Evolutionary conservation across 2,888 invertebrate genomes (phyloP).

Genomic region (Drosophila trichaetosa): DNA sequence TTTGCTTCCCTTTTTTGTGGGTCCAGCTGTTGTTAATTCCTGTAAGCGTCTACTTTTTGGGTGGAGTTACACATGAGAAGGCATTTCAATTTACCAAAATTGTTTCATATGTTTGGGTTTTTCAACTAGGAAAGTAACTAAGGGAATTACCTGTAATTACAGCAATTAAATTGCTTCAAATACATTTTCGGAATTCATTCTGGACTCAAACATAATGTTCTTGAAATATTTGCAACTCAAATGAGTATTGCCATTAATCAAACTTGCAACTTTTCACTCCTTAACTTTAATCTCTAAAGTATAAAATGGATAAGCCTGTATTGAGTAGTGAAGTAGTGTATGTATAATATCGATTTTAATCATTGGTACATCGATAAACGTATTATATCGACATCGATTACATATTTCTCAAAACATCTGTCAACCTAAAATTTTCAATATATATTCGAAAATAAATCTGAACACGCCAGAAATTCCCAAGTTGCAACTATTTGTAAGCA

Average conservation of each 20-base stretch:
- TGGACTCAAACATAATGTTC: not conserved
- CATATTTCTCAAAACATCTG: not conserved
- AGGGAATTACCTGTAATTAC: not conserved
- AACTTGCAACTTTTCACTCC: not conserved
- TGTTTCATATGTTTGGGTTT: not conserved
- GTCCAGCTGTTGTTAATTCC: conserved; percentile 13
- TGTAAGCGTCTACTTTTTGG: not conserved
- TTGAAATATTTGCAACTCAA: not conserved
- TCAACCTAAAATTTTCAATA: conserved; percentile 6
- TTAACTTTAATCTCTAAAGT: not conserved
- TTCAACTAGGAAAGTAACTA: not conserved
- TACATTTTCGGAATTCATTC: not conserved
- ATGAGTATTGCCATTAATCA: not conserved
- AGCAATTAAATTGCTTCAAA: not conserved
- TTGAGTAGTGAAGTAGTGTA: not conserved
- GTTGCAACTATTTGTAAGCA: conserved; percentile 21
- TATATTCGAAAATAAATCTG: conserved; percentile 34
- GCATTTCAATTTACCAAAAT: not conserved
- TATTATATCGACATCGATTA: too few species aligned
- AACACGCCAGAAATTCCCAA: not conserved
- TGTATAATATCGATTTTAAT: not conserved
- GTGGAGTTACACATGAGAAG: not conserved
- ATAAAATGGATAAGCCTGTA: not conserved
- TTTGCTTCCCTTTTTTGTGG: not conserved
- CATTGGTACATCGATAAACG: not conserved